Evolutionary conservation across 2,888 invertebrate species (phyloP), one percentile per base, ranked within the genome.

Genomic region (Leptinotarsa peninsularis): DNA sequence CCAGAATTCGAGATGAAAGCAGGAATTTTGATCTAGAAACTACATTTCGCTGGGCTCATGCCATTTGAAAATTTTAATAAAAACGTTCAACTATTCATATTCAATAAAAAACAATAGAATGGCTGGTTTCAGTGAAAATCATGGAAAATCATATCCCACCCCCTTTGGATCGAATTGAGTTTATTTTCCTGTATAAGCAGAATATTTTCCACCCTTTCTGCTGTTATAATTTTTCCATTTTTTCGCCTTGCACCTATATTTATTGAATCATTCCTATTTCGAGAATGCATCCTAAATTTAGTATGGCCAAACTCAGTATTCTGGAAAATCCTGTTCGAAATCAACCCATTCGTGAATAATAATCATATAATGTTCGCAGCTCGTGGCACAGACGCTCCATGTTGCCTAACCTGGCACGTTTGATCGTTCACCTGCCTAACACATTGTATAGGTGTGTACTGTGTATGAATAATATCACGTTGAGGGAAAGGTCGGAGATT

Each of bases 331-430:
- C 76, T 66, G 43, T 66, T 78, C 68, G 72, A 74, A 66, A 76
- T 76, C 75, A 78, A 78, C 76, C 76, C 76, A 68, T 63, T 71
- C 73, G 78, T 78, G 66, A 78, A 68, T 78, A 76, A 78, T 78
- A 78, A 71, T 76, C 74, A 66, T 43, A 67, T 76, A 76, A 71
- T 73, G 76, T 73, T 78, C 76, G 72, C 78, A 70, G 58, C 74
- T 78, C 75, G 18, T 23, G 21, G 21, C 66, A 33, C 54, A 43
- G 49, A 21, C 66, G 56, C 72, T 15, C 49, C 50, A 67, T 56
- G 58, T 73, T 76, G 66, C 72, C 68, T 74, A 78, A 72, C 78
- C 74, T 71, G 50, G 63, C 67, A 72, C 71, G 73, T 74, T 76
- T 78, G 78, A 78, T 78, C 78, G 52, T 71, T 76, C 78, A 76